Evolutionary conservation across 2,113 vertebrate genomes (phyloP).

Genomic region (Haemorhous mexicanus): DNA sequence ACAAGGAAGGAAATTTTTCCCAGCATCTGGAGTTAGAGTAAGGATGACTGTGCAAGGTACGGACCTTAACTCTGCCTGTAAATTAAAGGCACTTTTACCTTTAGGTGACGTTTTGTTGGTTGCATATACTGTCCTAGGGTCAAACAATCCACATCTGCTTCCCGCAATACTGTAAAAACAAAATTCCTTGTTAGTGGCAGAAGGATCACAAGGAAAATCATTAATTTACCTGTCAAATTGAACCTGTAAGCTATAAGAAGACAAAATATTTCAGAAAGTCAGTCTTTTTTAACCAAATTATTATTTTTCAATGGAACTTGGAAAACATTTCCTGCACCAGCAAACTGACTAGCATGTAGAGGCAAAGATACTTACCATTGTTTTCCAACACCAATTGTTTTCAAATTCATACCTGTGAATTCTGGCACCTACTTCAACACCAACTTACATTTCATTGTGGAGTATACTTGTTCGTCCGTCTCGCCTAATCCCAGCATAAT

Average conservation of each 20-base stretch:
- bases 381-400: background rate
- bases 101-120: slow-evolving; percentile 94
- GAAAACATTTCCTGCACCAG: background rate
- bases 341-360: background rate
- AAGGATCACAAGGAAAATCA: background rate
- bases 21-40: background rate
- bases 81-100: slow-evolving; percentile 71
- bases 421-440: background rate
- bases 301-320: background rate
- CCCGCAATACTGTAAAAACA: slow-evolving; percentile 80
- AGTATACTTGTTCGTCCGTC: slow-evolving; percentile 81
- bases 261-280: background rate
- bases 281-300: background rate
- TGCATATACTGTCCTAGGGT: slow-evolving; percentile 99
- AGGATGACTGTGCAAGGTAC: background rate
- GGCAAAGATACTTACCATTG: background rate
- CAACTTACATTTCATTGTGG: slow-evolving; percentile 82
- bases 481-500: slow-evolving; percentile 96
- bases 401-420: background rate
- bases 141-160: slow-evolving; percentile 89
- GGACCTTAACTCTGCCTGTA: background rate
- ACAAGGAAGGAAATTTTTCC: background rate
- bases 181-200: background rate
- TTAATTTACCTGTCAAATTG: background rate
- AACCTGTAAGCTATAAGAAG: background rate